Conservation (phyloP, 2,888 invertebrate species). For the Neelides folsomi region DNA sequence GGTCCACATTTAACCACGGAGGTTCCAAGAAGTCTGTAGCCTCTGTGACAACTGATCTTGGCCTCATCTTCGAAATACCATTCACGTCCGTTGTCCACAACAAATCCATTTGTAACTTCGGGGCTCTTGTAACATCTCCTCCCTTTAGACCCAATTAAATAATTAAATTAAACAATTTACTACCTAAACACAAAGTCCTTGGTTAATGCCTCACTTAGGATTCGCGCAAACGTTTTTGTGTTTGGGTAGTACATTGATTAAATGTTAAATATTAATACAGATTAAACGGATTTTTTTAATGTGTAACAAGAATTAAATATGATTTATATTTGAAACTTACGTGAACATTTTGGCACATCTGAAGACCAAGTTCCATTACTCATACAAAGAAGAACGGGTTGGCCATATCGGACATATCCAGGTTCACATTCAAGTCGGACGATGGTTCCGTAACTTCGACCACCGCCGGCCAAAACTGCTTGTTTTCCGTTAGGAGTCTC, state of each 20-base stretch:
- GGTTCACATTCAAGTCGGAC: conserved; percentile 83
- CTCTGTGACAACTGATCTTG: conserved; percentile 77
- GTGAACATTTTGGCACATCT: conserved; percentile 71
- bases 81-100: conserved; percentile 59
- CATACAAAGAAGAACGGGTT: conserved; percentile 84
- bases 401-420: conserved; percentile 73
- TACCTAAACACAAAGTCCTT: background rate
- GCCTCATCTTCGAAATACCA: conserved; percentile 83
- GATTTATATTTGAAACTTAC: conserved; percentile 40
- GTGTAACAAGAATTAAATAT: too few species aligned
- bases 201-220: too few species aligned
- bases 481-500: conserved; percentile 79
- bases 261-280: too few species aligned
- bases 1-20: conserved; percentile 72
- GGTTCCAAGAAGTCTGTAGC: conserved; percentile 65
- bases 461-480: conserved; percentile 74
- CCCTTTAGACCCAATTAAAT: conserved; percentile 36
- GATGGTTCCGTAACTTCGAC: conserved; percentile 84
- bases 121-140: conserved; percentile 61
- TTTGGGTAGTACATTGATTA: too few species aligned
- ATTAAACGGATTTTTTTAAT: too few species aligned
- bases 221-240: too few species aligned
- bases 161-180: background rate
- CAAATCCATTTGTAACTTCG: conserved; percentile 71
- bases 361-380: conserved; percentile 93